Conservation (phyloP, 2,797 vertebrate genomes). For the Streptopelia turtur region DNA sequence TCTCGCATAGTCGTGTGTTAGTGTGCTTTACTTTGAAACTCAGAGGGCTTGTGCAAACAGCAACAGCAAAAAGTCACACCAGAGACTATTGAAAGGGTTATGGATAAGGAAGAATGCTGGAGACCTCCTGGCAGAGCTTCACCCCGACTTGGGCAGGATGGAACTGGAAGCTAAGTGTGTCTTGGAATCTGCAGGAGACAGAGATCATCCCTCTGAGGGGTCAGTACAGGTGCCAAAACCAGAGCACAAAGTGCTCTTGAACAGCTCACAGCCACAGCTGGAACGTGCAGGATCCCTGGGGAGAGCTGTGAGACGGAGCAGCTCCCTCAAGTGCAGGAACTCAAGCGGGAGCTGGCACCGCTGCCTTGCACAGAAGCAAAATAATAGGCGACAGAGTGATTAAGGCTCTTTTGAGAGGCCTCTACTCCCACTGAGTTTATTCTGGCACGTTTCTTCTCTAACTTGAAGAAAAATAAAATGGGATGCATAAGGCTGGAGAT, state of each 20-base stretch:
- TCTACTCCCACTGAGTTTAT: background rate
- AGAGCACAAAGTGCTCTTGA: accelerated
- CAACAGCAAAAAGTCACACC: background rate
- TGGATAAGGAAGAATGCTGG: background rate
- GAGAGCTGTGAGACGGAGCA: background rate
- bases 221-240: background rate
- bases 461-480: background rate
- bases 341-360: background rate
- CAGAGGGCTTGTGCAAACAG: background rate
- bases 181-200: background rate
- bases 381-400: background rate
- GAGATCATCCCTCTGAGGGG: background rate
- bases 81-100: background rate
- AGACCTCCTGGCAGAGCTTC: background rate
- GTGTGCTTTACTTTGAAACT: background rate
- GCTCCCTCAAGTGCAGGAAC: background rate
- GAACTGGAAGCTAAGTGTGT: background rate
- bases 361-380: background rate
- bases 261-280: background rate
- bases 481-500: background rate
- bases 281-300: background rate
- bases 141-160: background rate
- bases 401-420: constrained; percentile 9
- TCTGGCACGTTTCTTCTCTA: constrained; percentile 3
- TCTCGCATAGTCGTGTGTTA: background rate